These are phyloP conservation scores for Microchrysa polita DNA, from an alignment of 2,888 invertebrate genomes.

Conservation along the genomic window DNA sequence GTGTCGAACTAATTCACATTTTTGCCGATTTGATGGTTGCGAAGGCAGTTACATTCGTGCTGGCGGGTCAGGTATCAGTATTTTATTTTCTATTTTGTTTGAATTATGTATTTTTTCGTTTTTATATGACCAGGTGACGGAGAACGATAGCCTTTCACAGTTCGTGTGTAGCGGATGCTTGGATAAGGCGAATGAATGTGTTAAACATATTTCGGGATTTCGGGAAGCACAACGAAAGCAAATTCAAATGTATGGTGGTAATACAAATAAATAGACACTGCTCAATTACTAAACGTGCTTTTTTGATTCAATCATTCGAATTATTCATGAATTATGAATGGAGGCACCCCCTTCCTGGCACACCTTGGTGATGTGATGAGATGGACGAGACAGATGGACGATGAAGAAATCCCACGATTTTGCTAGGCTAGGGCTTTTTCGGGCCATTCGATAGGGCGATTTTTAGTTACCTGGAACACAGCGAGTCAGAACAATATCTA, in stretches of 20 bases:
- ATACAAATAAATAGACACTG: too few species aligned
- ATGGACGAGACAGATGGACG: too few species aligned
- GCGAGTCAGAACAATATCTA: too few species aligned
- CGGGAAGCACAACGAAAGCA: conserved; percentile 36
- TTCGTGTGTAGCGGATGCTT: conserved; percentile 41
- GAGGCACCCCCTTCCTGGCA: too few species aligned
- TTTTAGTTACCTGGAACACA: too few species aligned
- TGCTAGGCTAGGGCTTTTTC: too few species aligned
- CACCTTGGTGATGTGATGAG: too few species aligned
- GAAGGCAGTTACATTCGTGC: conserved; percentile 5
- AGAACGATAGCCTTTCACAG: conserved; percentile 46
- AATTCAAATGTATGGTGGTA: not conserved
- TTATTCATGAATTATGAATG: too few species aligned
- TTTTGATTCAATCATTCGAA: too few species aligned
- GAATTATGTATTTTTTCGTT: not conserved
- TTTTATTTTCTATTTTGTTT: not conserved
- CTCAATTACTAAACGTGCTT: too few species aligned
- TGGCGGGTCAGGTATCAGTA: conserved; percentile 23
- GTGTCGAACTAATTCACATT: conserved; percentile 33
- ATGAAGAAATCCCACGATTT: too few species aligned
- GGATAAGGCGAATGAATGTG: conserved; percentile 44
- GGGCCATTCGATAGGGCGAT: too few species aligned
- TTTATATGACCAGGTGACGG: conserved; percentile 31
- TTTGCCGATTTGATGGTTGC: conserved; percentile 24
- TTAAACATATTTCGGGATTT: conserved; percentile 43